Conservation (phyloP, 2,113 vertebrate species). For the Genyomyrus donnyi region DNA sequence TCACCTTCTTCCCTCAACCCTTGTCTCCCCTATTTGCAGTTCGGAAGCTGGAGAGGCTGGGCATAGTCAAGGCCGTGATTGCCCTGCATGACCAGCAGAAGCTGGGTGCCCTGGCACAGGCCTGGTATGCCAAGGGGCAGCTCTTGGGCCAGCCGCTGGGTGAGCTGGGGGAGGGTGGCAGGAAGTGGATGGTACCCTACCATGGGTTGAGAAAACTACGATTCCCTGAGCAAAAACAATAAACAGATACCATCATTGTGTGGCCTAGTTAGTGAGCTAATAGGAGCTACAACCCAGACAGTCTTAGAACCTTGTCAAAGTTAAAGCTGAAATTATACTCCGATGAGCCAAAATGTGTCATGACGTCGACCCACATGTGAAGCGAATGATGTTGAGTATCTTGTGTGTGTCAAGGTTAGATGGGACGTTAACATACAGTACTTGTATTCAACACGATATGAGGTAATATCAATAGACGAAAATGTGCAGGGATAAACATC, state of each 20-base stretch:
- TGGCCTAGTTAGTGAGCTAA: background rate
- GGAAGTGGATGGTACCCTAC: background rate
- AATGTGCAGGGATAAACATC: background rate
- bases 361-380: background rate
- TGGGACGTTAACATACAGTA: background rate
- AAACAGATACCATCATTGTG: background rate
- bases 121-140: conserved; percentile 61
- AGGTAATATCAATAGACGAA: background rate
- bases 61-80: conserved; percentile 53
- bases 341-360: background rate
- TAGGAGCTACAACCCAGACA: background rate
- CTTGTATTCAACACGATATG: background rate
- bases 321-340: background rate
- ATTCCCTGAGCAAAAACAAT: background rate
- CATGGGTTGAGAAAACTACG: background rate
- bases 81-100: conserved; percentile 54
- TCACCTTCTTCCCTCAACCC: background rate
- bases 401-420: background rate
- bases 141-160: conserved; percentile 62
- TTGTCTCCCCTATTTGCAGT: conserved; percentile 47
- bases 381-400: background rate
- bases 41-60: conserved; percentile 55
- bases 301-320: background rate
- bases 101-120: conserved; percentile 49
- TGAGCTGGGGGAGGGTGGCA: conserved; percentile 32